These are phyloP conservation scores for Caenorhabditis parvicauda DNA, from an alignment of 2,888 invertebrate species.

Conservation along the genomic window DNA sequence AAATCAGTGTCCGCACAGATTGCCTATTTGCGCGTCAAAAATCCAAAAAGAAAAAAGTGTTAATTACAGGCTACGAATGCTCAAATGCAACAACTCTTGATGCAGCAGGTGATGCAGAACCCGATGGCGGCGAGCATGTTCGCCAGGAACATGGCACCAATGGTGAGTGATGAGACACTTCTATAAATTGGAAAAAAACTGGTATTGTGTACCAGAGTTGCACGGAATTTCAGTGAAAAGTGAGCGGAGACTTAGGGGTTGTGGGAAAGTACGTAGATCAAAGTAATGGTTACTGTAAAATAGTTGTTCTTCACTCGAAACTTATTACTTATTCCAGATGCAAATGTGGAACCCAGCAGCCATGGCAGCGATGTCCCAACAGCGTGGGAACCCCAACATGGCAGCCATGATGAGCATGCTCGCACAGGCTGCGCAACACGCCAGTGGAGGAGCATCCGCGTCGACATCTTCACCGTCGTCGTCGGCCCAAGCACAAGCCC, in stretches of 20 bases:
- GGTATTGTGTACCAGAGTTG: too few species aligned
- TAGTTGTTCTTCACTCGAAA: too few species aligned
- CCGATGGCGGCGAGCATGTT: constrained; percentile 8
- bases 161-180: too few species aligned
- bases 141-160: constrained; percentile 2
- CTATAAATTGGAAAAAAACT: too few species aligned
- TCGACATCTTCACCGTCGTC: constrained; percentile 2
- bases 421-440: constrained; percentile 1
- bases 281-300: too few species aligned
- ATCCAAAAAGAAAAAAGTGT: constrained; percentile 6
- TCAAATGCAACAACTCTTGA: constrained; percentile 3
- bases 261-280: too few species aligned
- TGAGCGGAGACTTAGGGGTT: too few species aligned
- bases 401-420: constrained; percentile 1
- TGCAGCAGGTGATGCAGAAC: constrained; percentile 8
- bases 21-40: not conserved
- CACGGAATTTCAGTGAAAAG: too few species aligned
- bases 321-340: not conserved
- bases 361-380: constrained; percentile 1
- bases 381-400: constrained; percentile 1
- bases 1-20: not conserved
- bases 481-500: not conserved
- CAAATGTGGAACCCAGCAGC: constrained; percentile 4
- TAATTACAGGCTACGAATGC: too few species aligned
- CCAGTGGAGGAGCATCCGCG: not conserved